Conservation (phyloP, 64 coral and sea anemone genomes). For the Montipora sp. region DNA sequence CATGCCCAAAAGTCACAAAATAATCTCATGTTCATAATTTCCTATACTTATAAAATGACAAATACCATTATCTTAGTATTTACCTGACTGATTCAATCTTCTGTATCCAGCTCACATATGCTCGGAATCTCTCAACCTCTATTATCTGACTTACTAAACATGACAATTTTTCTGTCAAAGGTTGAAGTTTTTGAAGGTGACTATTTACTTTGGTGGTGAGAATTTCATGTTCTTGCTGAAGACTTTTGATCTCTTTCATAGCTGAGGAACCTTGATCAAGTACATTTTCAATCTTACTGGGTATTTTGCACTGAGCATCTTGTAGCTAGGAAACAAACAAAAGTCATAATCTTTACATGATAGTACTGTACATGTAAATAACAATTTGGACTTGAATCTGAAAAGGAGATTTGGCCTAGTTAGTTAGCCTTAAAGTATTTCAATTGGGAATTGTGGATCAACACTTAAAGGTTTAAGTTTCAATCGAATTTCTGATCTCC, state of each 20-base stretch:
- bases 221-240: conserved; percentile 35
- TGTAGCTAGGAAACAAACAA: conserved; percentile 23
- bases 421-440: no score
- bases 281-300: conserved; percentile 51
- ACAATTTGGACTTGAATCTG: no score
- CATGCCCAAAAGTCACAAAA: no score
- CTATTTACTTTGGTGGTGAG: conserved; percentile 35
- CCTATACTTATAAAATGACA: neutral
- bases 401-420: no score
- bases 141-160: conserved; percentile 53
- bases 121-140: conserved; percentile 72
- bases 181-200: conserved; percentile 59
- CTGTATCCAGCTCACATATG: conserved; percentile 82
- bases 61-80: neutral
- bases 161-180: conserved; percentile 44
- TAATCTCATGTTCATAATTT: no score
- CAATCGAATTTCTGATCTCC: no score
- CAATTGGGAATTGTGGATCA: no score
- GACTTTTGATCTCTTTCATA: conserved; percentile 36
- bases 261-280: conserved; percentile 48
- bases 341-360: no score
- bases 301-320: conserved; percentile 29
- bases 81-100: conserved; percentile 77
- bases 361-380: no score
- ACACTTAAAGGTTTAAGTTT: no score